Conservation (phyloP, 2,797 vertebrate species). For the Ceryle rudis region DNA sequence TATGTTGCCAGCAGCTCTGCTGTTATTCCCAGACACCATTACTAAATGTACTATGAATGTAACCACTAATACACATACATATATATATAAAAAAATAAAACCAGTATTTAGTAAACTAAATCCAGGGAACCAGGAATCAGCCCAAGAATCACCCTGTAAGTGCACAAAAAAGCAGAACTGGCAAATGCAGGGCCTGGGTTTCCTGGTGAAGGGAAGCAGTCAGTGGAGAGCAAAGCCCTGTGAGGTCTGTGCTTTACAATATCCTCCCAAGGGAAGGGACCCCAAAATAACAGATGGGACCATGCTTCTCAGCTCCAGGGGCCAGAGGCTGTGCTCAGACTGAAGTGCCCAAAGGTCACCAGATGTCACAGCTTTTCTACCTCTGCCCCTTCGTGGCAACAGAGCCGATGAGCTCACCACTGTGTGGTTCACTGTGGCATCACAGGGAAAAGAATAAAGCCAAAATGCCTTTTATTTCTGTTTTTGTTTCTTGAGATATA, state of each 20-base stretch:
- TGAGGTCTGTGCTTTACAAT: background rate
- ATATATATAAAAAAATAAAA: fast-evolving
- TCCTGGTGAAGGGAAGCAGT: background rate
- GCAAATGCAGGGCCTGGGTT: background rate
- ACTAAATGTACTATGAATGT: fast-evolving
- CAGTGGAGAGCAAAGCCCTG: background rate
- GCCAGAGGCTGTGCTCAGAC: background rate
- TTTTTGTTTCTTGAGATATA: background rate
- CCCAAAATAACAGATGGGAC: background rate
- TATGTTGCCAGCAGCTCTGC: background rate
- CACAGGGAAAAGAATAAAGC: background rate
- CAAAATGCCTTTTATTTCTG: background rate
- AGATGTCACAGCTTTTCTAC: background rate
- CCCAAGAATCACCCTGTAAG: background rate
- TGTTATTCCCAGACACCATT: background rate
- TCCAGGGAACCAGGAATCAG: background rate
- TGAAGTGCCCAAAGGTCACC: background rate
- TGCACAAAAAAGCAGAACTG: background rate
- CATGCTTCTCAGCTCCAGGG: background rate
- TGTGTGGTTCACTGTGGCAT: background rate
- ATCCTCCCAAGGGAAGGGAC: background rate
- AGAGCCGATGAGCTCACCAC: background rate
- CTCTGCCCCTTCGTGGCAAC: background rate
- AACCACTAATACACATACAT: background rate
- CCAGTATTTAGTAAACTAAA: background rate